These are phyloP conservation scores for Drosophila suboccidentalis DNA, from an alignment of 2,888 invertebrate species.

Conservation along the genomic window DNA sequence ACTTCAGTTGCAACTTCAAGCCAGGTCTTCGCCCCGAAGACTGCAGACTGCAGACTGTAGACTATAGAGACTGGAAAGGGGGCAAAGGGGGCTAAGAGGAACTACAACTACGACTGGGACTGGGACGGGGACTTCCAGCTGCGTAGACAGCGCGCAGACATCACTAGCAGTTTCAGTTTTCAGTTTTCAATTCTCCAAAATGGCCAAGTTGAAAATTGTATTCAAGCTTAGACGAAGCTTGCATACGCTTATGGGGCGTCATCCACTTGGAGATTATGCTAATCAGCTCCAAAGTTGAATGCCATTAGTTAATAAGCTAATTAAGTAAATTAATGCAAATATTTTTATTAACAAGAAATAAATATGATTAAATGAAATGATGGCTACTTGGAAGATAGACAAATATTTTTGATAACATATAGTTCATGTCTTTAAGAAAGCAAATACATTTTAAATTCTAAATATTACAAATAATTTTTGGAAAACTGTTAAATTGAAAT, in stretches of 20 bases:
- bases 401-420: neutral
- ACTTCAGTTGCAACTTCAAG: constrained; percentile 27
- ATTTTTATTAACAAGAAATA: neutral
- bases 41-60: neutral
- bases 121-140: constrained; percentile 68
- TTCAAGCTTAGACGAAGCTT: constrained; percentile 28
- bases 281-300: neutral
- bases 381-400: neutral
- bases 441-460: no score
- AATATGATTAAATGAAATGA: neutral
- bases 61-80: neutral
- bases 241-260: constrained; percentile 47
- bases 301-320: constrained; percentile 6
- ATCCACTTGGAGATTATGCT: constrained; percentile 8
- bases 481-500: no score
- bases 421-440: no score
- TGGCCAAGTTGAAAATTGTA: constrained; percentile 21
- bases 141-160: constrained; percentile 76
- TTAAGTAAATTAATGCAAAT: constrained; percentile 12
- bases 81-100: neutral
- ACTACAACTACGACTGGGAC: constrained; percentile 14
- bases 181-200: constrained; percentile 54
- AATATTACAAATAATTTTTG: no score
- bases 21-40: constrained; percentile 32
- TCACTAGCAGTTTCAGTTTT: constrained; percentile 47